Conservation (phyloP, 2,797 vertebrate genomes). For the Lutjanus campechanus region DNA sequence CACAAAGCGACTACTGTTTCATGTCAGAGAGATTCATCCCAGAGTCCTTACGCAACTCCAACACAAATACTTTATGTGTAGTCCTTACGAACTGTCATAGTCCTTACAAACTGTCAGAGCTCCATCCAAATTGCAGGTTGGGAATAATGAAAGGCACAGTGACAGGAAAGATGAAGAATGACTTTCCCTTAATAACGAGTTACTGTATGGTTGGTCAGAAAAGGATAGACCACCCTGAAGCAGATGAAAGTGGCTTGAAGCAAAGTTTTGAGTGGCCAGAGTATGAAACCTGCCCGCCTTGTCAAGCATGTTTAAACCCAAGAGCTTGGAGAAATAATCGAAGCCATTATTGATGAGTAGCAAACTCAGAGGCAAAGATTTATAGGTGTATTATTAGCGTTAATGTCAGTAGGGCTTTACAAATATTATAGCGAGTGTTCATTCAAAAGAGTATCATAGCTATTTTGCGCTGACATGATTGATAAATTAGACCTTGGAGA, state of each 20-base stretch:
- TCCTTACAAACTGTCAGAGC: neutral
- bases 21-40: conserved; percentile 75
- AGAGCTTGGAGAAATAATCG: conserved; percentile 52
- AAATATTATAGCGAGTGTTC: conserved; percentile 15
- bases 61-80: conserved; percentile 73
- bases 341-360: conserved; percentile 40
- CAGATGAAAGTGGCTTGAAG: conserved; percentile 27
- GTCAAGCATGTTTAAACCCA: conserved; percentile 45
- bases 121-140: conserved; percentile 48
- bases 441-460: conserved; percentile 15
- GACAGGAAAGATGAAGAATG: conserved; percentile 60
- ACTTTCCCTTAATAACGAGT: conserved; percentile 45
- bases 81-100: conserved; percentile 29
- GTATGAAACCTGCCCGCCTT: conserved; percentile 12
- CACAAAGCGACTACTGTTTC: conserved; percentile 74
- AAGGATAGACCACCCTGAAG: conserved; percentile 75
- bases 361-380: conserved; percentile 17
- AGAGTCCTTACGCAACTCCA: conserved; percentile 63
- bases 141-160: conserved; percentile 43
- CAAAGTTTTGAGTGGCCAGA: conserved; percentile 26
- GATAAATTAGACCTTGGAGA: conserved; percentile 46
- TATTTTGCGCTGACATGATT: conserved; percentile 35
- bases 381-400: conserved; percentile 25
- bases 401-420: conserved; percentile 29
- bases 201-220: conserved; percentile 35